phyloP scores from a whole-genome alignment of 2,113 vertebrate species.

The Panurus biarmicus region DNA sequence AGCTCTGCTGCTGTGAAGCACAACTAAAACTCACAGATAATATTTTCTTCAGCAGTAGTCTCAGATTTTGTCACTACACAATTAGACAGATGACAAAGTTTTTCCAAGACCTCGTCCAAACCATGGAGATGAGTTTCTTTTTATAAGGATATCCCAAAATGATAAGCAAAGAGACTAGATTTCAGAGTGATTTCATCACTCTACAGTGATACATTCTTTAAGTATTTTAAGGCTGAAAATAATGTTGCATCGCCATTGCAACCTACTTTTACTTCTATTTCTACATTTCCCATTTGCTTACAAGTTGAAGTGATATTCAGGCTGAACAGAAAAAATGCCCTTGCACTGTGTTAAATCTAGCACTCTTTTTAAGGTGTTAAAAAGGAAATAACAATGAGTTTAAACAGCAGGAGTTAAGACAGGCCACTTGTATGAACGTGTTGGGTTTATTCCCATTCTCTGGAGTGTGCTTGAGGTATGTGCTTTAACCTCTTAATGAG shows the following conservation, averaged over 20 bases:
- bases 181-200: background rate
- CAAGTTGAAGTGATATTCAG: background rate
- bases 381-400: background rate
- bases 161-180: background rate
- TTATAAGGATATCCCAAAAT: background rate
- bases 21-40: background rate
- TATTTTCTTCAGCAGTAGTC: background rate
- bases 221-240: slow-evolving; percentile 6
- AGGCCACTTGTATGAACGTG: background rate
- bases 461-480: background rate
- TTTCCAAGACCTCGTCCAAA: background rate
- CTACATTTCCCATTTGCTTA: background rate
- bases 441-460: background rate
- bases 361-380: background rate
- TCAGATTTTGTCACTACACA: background rate
- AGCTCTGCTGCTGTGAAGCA: background rate
- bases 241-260: background rate
- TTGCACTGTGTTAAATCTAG: background rate
- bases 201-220: background rate
- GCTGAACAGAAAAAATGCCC: background rate
- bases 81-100: background rate
- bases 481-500: background rate
- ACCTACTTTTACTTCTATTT: background rate
- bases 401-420: background rate
- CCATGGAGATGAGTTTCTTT: background rate